A percentile compares a stretch with the other conserved stretches of the same genome.
Evolutionary conservation across 2,797 vertebrate genomes (phyloP).

Genomic region (Chloroceryle amazona): DNA sequence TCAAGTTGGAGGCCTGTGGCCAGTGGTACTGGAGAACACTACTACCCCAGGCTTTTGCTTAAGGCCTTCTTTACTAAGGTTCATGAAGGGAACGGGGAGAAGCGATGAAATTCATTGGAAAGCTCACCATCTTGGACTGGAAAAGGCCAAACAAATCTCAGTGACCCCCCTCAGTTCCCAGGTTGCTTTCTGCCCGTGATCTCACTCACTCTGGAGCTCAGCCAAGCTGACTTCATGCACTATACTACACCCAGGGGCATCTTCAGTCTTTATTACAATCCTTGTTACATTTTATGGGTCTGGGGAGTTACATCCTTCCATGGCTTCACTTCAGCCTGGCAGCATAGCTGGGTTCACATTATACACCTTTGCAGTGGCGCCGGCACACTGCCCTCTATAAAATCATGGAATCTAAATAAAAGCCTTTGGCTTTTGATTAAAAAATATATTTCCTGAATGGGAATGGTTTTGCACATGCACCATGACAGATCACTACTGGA

Average conservation of each 20-base stretch:
- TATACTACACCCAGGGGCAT: not conserved
- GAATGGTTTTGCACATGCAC: not conserved
- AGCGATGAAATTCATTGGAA: not conserved
- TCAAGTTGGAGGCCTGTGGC: too few relatives aligned
- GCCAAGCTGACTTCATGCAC: not conserved
- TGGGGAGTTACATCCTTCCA: not conserved
- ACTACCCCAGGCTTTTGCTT: not conserved
- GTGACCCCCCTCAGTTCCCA: not conserved
- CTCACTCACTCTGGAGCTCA: not conserved
- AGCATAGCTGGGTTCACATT: not conserved
- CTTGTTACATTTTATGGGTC: not conserved
- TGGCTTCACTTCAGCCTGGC: not conserved
- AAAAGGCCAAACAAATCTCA: not conserved
- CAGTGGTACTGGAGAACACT: not conserved
- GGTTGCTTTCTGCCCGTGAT: not conserved
- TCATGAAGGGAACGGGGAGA: not conserved
- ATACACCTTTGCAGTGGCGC: not conserved
- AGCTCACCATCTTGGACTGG: not conserved
- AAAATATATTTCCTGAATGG: not conserved
- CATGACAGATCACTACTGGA: not conserved
- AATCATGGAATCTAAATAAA: not conserved
- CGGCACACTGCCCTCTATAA: not conserved
- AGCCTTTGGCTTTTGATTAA: not conserved
- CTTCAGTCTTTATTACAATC: not conserved
- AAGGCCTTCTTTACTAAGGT: not conserved